These are phyloP conservation scores for Lethrus apterus DNA, from an alignment of 1,140 invertebrate species.

Conservation along the genomic window DNA sequence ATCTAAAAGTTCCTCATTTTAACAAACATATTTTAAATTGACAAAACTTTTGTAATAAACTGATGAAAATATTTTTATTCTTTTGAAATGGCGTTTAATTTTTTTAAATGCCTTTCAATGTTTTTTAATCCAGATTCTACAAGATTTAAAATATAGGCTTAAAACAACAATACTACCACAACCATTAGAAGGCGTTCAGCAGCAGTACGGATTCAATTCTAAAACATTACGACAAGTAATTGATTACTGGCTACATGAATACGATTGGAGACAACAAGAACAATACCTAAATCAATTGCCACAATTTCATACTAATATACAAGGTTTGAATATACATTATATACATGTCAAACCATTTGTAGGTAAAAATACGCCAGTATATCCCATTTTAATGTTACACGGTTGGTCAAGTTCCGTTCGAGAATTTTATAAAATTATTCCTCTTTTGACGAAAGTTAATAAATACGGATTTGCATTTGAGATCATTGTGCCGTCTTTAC, in stretches of 20 bases:
- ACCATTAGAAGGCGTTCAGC: conserved; percentile 47
- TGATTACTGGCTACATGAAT: conserved; percentile 64
- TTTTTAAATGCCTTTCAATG: no score
- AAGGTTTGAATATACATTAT: conserved; percentile 68
- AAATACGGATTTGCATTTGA: conserved; percentile 65
- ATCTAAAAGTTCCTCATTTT: no score
- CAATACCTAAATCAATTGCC: conserved; percentile 61
- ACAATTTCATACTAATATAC: conserved; percentile 55
- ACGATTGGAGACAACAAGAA: conserved; percentile 61
- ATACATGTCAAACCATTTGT: conserved; percentile 49
- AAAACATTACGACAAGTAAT: conserved; percentile 55
- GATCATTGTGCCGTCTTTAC: conserved; percentile 54
- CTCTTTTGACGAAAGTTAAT: conserved; percentile 54
- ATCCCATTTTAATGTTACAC: conserved; percentile 71
- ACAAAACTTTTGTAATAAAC: no score
- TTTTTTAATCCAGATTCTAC: conserved; percentile 51
- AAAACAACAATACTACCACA: background rate
- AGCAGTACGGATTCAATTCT: conserved; percentile 64
- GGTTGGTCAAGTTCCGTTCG: conserved; percentile 87
- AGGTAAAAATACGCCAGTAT: conserved; percentile 46
- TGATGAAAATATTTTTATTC: no score
- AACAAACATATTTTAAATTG: no score
- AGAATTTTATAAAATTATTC: conserved; percentile 80
- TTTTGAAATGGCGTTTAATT: no score
- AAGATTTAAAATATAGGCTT: conserved; percentile 34